Base-by-base conservation (phyloP, 2,888 invertebrate species). In the Plagiodera versicolora region DNA sequence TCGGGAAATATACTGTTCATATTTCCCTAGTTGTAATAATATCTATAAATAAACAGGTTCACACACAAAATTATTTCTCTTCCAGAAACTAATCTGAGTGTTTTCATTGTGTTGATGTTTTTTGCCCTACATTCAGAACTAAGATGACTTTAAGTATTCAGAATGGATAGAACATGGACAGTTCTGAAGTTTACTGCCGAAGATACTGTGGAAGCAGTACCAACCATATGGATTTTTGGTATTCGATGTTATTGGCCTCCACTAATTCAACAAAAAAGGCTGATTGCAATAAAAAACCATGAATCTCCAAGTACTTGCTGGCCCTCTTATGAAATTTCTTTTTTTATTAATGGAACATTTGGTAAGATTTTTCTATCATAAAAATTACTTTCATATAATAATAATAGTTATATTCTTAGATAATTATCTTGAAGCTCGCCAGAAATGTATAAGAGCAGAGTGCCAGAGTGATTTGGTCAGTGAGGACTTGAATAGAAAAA, bases 191-290 rank as follows among this genome's bases (percentile, higher is more conserved):
- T 50, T 10, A 50, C 4, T 50, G 30, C 1, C 1, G 50, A 30
- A 50, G 30, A 50, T 50, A 10, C 50, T 30, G 50, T 50, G 50
- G 50, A 50, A 30, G 50, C 50, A 30, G 50, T 30, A 50, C 50
- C 50, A 14, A 46, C 46, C 5, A 30, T 17, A 18, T 50, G 50
- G 50, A 32, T 50, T 1, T 50, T 50, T 50, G 50, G 30, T 10
- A 30, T 30, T 30, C 3, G 30, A 6, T 50, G 50, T 32, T 50
- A 50, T 16, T 50, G 50, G 50, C 50, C 50, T n/a, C 30, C 50
- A 2, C 11, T 30, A 2, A 50, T 32, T 1, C 50, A 50, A 50
- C 28, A 32, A 30, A 50, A 50, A 17, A 50, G 30, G 17, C 5
- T 30, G 30, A 50, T 32, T 10, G 14, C 50, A 8, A 50, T 50